A percentile compares a stretch with the other conserved stretches of the same genome.
Conservation (phyloP, 2,888 invertebrate genomes). For the Amaurobius ferox region DNA sequence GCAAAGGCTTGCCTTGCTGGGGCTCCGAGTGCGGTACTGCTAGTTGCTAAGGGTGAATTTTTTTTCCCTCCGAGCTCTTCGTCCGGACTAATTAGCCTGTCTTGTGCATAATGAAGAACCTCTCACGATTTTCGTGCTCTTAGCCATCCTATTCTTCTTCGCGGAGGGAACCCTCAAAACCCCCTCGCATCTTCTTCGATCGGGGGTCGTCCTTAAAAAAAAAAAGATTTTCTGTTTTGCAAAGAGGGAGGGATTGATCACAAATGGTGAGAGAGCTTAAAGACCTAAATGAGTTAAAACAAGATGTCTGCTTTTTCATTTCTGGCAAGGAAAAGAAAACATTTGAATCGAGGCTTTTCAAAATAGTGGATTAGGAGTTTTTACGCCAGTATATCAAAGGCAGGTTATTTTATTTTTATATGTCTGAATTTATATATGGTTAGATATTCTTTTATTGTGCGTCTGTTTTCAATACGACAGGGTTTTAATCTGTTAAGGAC, state of each 20-base stretch:
- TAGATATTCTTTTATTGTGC: no score
- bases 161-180: slow-evolving; percentile 45
- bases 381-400: no score
- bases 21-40: slow-evolving; percentile 30
- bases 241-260: not conserved
- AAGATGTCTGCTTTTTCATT: not conserved
- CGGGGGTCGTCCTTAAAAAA: slow-evolving; percentile 62
- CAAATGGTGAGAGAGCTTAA: not conserved
- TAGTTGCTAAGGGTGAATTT: slow-evolving; percentile 38
- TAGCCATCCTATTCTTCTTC: slow-evolving; percentile 62
- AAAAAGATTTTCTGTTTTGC: slow-evolving; percentile 10
- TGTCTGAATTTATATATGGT: no score
- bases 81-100: slow-evolving; percentile 68
- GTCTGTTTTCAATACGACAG: no score
- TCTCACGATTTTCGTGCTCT: slow-evolving; percentile 69
- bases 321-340: not conserved
- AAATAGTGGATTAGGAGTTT: no score
- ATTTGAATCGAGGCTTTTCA: not conserved
- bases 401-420: no score
- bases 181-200: slow-evolving; percentile 50
- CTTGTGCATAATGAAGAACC: slow-evolving; percentile 72
- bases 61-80: slow-evolving; percentile 43
- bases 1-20: slow-evolving; percentile 32
- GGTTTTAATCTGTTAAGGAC: no score
- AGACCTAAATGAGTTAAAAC: not conserved